These are phyloP conservation scores for Oxystoma pomonae DNA, from an alignment of 2,888 invertebrate species.

Conservation along the genomic window DNA sequence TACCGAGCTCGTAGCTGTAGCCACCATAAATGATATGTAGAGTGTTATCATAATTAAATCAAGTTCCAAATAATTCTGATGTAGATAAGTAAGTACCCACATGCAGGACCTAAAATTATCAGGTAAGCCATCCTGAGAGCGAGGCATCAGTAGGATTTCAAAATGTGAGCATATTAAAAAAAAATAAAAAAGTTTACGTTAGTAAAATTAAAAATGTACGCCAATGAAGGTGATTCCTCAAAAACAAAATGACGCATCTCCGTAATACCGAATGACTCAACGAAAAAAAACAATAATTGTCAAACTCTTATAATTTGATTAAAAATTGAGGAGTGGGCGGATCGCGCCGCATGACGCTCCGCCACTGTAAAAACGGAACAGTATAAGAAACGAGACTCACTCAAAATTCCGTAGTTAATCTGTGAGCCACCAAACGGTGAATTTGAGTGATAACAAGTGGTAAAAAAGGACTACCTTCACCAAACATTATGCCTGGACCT, in stretches of 20 bases:
- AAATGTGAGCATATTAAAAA: too few species aligned
- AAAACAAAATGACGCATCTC: neutral
- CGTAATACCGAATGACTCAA: neutral
- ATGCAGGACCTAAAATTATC: too few species aligned
- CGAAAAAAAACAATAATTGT: neutral
- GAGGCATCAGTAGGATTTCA: too few species aligned
- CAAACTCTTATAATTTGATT: neutral
- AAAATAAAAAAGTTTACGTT: too few species aligned
- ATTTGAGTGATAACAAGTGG: conserved; percentile 31
- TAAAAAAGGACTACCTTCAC: conserved; percentile 12
- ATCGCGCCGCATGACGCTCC: conserved; percentile 24
- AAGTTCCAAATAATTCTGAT: too few species aligned
- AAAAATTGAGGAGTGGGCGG: neutral
- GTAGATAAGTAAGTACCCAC: too few species aligned
- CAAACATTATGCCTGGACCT: conserved; percentile 63
- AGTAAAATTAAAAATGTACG: too few species aligned
- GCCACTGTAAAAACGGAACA: conserved; percentile 40
- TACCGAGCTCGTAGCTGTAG: too few species aligned
- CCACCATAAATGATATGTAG: too few species aligned
- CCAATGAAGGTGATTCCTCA: neutral
- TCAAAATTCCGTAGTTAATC: conserved; percentile 39
- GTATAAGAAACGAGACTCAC: conserved; percentile 40
- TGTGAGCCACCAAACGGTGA: conserved; percentile 35
- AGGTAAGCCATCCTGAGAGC: too few species aligned
- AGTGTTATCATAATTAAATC: too few species aligned